Evolutionary conservation across 2,888 invertebrate species (phyloP), one percentile per base, ranked within the genome.

Genomic region (Mystacides longicornis): DNA sequence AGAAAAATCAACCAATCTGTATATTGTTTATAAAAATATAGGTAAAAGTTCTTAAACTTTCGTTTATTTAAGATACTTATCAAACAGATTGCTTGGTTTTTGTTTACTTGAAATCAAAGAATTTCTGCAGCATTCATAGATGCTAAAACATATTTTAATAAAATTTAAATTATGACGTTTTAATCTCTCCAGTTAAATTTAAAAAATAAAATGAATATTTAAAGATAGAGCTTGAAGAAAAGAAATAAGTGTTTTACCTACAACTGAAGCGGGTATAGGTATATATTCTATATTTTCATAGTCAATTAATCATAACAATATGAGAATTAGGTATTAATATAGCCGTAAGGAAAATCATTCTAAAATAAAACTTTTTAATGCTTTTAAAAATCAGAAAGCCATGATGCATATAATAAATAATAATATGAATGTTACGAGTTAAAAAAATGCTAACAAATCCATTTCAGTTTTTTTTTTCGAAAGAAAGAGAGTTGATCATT

Each of bases 341-440:
- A 20, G n/a, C 22, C 31, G 46, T 31, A 21, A 49, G 37, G 37
- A 51, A 47, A 49, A 50, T 37, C 19, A 50, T 45, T 54, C 52
- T 59, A 57, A 51, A 31, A 46, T 42, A 21, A 52, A 52, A 59
- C 51, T 45, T 21, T 20, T 20, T 43, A 53, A 60, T 60, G 59
- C 59, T 50, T 52, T 49, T 52, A 53, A 42, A 58, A 60, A 48
- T 60, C 60, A 60, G 52, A 49, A 59, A 61, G 61, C 60, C 60
- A 60, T 61, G 60, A 61, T 61, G 59, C 61, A 60, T 52, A 58
- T 43, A 22, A 51, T 47, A 47, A 37, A 37, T 37, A 14, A 14
- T 14, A 14, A 37, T n/a, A 37, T 16, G 16, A 7, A n/a, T 37
- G 3, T 37, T 37, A 7, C 16, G 3, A 37, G 14, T 37, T 14